Base-by-base conservation (phyloP, 2,797 vertebrate genomes). In the Clarias fuscus region DNA sequence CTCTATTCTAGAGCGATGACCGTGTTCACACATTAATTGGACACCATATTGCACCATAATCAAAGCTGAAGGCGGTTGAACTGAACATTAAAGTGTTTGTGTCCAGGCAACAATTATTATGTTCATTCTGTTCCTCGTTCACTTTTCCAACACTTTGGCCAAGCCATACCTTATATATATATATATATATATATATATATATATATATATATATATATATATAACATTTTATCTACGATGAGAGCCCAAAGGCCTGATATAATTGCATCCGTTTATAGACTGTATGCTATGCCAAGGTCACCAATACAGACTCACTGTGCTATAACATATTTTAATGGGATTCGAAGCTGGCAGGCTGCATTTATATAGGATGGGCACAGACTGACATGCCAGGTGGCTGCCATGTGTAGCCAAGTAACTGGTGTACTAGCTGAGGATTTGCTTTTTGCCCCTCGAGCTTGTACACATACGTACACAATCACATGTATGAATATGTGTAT, bases 221-320 rank as follows among this genome's bases (percentile, higher is more conserved):
- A 30, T 1, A 87, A 87, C 65, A 77, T 30, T 83, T 78, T 84
- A 48, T 80, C 18, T 76, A 62, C 22, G 11, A 62, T 40, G 70
- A 83, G 70, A 78, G 76, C 85, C 83, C 82, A 93, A 93, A 92
- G 93, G 93, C 90, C 92, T 92, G 89, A 88, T 94, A 93, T 95
- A 94, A 95, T 93, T 94, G 93, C 93, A 89, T 89, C 91, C 85
- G 93, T 95, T 95, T 94, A 95, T 94, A 94, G 93, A 94, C 91
- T 93, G 91, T 93, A 94, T 91, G 92, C 91, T 92, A 92, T 93
- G 93, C 93, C 93, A 92, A 91, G 90, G 91, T 92, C 86, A 85
- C 90, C 93, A 94, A 95, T 91, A 93, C 93, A 94, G 93, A 92
- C 94, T 94, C 94, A 92, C 91, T 89, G 92, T 91, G 92, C 89